Percentiles rank a stretch among this genome's conserved stretches.
These are phyloP conservation scores for Hemithea aestivaria DNA, from an alignment of 2,888 invertebrate species.

Conservation along the genomic window DNA sequence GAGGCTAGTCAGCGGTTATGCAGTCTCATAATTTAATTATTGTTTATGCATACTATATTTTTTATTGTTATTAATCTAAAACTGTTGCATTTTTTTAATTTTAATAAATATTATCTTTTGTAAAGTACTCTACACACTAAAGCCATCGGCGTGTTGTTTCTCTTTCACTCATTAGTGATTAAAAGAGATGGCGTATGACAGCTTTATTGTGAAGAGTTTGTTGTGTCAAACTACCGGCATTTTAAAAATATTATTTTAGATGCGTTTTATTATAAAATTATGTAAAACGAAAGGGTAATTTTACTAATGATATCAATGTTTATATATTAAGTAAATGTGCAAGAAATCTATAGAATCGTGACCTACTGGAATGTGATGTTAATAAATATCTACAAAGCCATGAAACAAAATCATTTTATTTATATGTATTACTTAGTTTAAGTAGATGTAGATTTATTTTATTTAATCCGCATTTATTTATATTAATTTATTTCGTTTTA, in stretches of 20 bases:
- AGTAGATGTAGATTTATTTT: conserved; percentile 48
- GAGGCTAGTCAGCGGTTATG: conserved; percentile 27
- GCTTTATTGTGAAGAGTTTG: too few species aligned
- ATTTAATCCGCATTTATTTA: conserved; percentile 42
- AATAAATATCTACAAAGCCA: conserved; percentile 32
- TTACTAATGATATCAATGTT: conserved; percentile 13
- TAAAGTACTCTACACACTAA: too few species aligned
- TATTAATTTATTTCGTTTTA: conserved; percentile 26
- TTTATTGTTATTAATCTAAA: conserved; percentile 14
- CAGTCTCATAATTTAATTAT: conserved; percentile 15
- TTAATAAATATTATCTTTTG: too few species aligned
- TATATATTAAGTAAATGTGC: conserved; percentile 11
- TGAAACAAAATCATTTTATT: conserved; percentile 32
- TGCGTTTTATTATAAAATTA: conserved; percentile 22
- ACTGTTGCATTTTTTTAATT: conserved; percentile 29
- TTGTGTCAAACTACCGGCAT: not conserved
- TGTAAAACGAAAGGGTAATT: conserved; percentile 16
- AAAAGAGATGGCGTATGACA: too few species aligned
- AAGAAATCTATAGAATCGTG: conserved; percentile 18
- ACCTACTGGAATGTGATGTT: conserved; percentile 26
- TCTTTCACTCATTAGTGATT: too few species aligned
- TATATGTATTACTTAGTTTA: conserved; percentile 34
- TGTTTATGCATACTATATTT: conserved; percentile 14
- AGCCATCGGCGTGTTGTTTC: too few species aligned
- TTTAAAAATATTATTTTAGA: too few species aligned